These are phyloP conservation scores for Synergus japonicus DNA, from an alignment of 2,888 invertebrate species.

Conservation along the genomic window DNA sequence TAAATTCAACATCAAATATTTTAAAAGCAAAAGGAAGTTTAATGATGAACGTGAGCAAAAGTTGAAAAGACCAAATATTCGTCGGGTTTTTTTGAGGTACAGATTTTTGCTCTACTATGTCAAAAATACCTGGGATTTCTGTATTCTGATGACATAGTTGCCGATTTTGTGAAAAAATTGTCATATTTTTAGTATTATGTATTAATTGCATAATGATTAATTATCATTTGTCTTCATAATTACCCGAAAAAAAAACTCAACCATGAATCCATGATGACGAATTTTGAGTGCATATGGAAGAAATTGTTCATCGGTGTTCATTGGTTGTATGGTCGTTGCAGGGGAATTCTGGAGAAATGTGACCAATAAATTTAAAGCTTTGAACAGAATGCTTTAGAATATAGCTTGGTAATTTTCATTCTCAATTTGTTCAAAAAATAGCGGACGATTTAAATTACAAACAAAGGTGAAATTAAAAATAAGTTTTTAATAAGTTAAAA, in stretches of 20 bases:
- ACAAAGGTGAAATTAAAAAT: too few relatives aligned
- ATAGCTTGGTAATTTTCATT: too few relatives aligned
- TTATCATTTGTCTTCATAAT: not conserved
- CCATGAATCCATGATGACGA: not conserved
- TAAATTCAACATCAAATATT: not conserved
- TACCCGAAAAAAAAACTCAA: not conserved
- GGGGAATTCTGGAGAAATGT: not conserved
- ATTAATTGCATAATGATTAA: not conserved
- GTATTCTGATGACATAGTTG: not conserved
- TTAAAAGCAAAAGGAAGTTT: not conserved
- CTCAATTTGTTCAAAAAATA: too few relatives aligned
- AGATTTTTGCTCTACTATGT: not conserved
- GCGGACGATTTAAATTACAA: too few relatives aligned
- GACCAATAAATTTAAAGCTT: not conserved
- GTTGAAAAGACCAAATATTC: not conserved
- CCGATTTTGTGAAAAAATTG: not conserved
- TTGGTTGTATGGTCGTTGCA: not conserved
- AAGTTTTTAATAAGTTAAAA: too few relatives aligned
- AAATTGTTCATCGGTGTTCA: not conserved
- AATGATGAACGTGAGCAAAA: not conserved
- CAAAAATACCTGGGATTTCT: not conserved
- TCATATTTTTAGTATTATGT: not conserved
- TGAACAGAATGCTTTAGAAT: not conserved
- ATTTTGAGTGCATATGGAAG: not conserved
- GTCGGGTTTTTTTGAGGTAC: not conserved